Conservation (phyloP, 2,113 vertebrate genomes). For the Mixornis gularis region DNA sequence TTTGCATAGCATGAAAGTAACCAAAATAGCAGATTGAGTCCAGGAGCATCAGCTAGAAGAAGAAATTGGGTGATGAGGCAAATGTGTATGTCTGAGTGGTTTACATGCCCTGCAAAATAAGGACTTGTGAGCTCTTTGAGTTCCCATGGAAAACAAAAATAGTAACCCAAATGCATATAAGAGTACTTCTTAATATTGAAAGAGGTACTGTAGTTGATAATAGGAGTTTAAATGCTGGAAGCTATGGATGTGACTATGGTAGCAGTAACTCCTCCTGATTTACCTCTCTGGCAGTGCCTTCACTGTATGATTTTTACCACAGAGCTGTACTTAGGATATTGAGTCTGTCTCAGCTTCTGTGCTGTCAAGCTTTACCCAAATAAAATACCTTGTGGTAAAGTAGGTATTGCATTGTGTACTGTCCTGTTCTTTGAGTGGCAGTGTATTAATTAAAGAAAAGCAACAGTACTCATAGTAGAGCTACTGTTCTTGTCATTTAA, state of each 20-base stretch:
- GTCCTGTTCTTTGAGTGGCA: not conserved
- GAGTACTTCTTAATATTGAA: not conserved
- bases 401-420: not conserved
- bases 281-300: not conserved
- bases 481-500: not conserved
- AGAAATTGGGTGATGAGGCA: not conserved
- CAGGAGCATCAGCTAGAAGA: not conserved
- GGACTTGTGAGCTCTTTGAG: not conserved
- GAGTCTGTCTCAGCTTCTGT: not conserved
- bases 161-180: not conserved
- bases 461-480: not conserved
- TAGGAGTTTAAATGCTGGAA: not conserved
- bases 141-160: not conserved
- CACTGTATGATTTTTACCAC: not conserved
- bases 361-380: not conserved
- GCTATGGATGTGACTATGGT: not conserved
- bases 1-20: not conserved
- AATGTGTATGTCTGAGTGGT: not conserved
- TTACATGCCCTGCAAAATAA: not conserved
- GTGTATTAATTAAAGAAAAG: not conserved
- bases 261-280: not conserved
- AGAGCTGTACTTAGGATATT: not conserved
- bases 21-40: not conserved
- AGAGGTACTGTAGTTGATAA: rapidly evolving
- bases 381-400: not conserved